Percentiles rank a stretch among this genome's conserved stretches.
phyloP scores from a whole-genome alignment of 2,797 vertebrate species.

The Chaenodraco wilsoni region DNA sequence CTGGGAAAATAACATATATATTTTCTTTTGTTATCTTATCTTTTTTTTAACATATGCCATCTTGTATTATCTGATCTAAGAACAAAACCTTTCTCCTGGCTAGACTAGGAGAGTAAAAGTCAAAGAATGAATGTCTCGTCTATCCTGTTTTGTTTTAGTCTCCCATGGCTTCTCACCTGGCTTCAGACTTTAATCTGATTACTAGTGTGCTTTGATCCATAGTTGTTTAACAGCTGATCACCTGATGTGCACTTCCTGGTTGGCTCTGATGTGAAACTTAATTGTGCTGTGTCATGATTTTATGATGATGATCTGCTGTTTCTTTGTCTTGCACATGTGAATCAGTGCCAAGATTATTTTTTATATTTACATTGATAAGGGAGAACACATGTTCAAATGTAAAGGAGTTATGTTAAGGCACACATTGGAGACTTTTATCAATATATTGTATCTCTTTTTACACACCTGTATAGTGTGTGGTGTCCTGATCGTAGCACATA shows the following conservation, averaged over 20 bases:
- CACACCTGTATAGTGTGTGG: neutral
- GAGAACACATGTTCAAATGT: neutral
- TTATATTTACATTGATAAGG: neutral
- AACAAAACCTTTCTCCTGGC: neutral
- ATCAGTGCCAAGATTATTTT: neutral
- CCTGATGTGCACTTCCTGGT: neutral
- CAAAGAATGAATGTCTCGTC: neutral
- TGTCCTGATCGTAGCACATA: conserved; percentile 1
- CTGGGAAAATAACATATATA: no score
- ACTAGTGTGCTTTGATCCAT: neutral
- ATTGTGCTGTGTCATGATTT: neutral
- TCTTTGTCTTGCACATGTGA: neutral
- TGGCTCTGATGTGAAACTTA: neutral
- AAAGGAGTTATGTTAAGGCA: neutral
- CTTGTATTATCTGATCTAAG: no score
- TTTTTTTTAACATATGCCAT: no score
- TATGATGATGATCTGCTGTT: neutral
- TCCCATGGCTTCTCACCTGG: neutral
- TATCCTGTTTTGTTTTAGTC: neutral
- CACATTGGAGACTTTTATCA: neutral
- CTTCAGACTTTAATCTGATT: neutral
- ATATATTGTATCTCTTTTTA: neutral
- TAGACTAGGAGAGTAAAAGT: neutral
- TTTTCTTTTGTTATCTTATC: no score
- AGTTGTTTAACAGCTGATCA: neutral